Conservation (phyloP, 2,113 vertebrate species). For the Corythoichthys intestinalis region DNA sequence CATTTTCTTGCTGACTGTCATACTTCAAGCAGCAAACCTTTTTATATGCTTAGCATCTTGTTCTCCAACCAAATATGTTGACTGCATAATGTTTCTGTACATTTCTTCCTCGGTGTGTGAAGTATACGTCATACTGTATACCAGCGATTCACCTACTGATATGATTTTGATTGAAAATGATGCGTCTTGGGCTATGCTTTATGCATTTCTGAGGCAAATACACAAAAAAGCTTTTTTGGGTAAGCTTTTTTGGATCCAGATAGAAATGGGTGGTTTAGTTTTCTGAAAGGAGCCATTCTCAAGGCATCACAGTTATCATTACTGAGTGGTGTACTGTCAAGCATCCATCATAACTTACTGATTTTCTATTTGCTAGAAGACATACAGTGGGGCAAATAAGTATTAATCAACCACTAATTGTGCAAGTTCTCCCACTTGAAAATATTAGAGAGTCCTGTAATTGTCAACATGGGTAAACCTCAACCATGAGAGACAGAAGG, state of each 20-base stretch:
- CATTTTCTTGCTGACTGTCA: constrained; percentile 24
- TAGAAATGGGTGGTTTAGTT: background rate
- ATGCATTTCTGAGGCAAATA: constrained; percentile 38
- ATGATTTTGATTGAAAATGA: constrained; percentile 45
- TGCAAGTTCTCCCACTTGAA: no score
- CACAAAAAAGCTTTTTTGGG: constrained; percentile 8
- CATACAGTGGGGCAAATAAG: no score
- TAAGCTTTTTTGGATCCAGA: constrained; percentile 2
- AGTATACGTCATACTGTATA: constrained; percentile 7
- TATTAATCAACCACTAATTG: no score
- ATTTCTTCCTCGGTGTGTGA: constrained; percentile 2
- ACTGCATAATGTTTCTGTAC: constrained; percentile 8
- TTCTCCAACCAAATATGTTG: constrained; percentile 3
- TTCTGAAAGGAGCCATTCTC: background rate
- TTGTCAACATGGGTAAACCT: no score
- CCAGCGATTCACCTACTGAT: constrained; percentile 44
- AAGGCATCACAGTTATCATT: no score
- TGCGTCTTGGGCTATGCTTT: constrained; percentile 38
- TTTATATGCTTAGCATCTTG: constrained; percentile 13
- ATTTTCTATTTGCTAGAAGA: constrained; percentile 2
- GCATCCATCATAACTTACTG: constrained; percentile 2
- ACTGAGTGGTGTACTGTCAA: background rate
- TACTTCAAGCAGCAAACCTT: background rate
- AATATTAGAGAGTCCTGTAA: no score
- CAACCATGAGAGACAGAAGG: no score